Percentiles rank a stretch among this genome's conserved stretches.
These are phyloP conservation scores for Glaucidium brasilianum DNA, from an alignment of 2,113 vertebrate genomes.

Conservation along the genomic window DNA sequence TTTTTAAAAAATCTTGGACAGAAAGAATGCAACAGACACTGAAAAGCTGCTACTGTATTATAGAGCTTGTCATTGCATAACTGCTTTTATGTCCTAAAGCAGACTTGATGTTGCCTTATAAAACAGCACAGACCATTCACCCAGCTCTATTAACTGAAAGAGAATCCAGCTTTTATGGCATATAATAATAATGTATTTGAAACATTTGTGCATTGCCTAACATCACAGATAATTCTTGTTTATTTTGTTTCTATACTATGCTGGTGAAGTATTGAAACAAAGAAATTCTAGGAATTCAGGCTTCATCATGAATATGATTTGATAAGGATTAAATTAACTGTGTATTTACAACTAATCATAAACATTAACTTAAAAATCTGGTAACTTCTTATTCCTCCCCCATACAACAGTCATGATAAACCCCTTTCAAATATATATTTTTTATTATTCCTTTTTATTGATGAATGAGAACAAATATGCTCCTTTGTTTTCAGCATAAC, in stretches of 20 bases:
- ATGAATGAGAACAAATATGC: not conserved
- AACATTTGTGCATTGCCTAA: constrained; percentile 21
- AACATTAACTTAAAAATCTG: constrained; percentile 41
- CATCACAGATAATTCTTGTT: constrained; percentile 47
- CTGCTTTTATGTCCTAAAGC: constrained; percentile 20
- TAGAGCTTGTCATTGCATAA: not conserved
- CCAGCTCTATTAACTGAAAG: not conserved
- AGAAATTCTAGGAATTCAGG: constrained; percentile 6
- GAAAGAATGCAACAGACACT: constrained; percentile 2
- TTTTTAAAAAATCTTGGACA: not conserved
- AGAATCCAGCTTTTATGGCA: constrained; percentile 17
- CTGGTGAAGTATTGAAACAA: constrained; percentile 16
- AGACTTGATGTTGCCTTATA: not conserved
- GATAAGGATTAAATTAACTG: constrained; percentile 31
- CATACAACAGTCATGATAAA: not conserved
- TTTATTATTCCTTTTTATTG: not conserved
- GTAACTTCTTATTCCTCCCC: not conserved
- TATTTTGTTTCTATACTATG: constrained; percentile 18
- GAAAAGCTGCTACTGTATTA: constrained; percentile 7
- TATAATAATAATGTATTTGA: constrained; percentile 61
- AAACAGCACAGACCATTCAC: constrained; percentile 28
- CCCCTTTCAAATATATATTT: not conserved
- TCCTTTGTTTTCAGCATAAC: not conserved
- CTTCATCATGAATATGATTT: constrained; percentile 35
- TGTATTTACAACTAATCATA: constrained; percentile 58